Evolutionary conservation across 2,888 invertebrate genomes (phyloP), one percentile per base, ranked within the genome.

Genomic region (Magallana nippona): DNA sequence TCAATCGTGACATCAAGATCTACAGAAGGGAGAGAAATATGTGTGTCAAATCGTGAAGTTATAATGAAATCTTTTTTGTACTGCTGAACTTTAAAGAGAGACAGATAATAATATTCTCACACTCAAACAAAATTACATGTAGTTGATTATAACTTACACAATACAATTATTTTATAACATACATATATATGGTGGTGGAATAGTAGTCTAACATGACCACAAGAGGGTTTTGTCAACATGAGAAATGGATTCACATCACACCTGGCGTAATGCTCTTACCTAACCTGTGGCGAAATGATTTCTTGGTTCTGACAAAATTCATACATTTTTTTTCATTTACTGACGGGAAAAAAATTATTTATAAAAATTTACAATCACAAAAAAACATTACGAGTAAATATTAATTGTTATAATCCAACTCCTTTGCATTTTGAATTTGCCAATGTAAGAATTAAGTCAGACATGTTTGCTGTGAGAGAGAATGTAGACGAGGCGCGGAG

Each of bases 231-330:
- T 44, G 44, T 44, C 5, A 8, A 8, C 44, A 60, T 17, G 60
- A 60, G 8, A 60, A 13, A 71, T 71, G 71, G 32, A 27, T 71
- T 63, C 71, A 71, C 71, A 71, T 15, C 71, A 71, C 22, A 71
- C 71, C 32, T 71, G 71, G 22, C 71, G 32, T 13, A 27, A 32
- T 15, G 19, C 27, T 71, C 71, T 71, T 71, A 71, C 71, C 71
- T 71, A 71, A 13, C 27, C 71, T 71, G 32, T 32, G 71, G 11
- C 15, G 32, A 22, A 27, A 32, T 32, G 15, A 71, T 22, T 71
- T 71, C 71, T 71, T 71, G 71, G 32, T 71, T 13, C 71, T 71
- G 71, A 71, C 71, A 71, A 71, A 71, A 71, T 71, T 71, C 11
- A 71, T 71, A 71, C 32, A 71, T 27, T 63, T 19, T 63, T 22